These are phyloP conservation scores for Aphelenchoides bicaudatus DNA, from an alignment of 2,888 invertebrate species.

Conservation along the genomic window DNA sequence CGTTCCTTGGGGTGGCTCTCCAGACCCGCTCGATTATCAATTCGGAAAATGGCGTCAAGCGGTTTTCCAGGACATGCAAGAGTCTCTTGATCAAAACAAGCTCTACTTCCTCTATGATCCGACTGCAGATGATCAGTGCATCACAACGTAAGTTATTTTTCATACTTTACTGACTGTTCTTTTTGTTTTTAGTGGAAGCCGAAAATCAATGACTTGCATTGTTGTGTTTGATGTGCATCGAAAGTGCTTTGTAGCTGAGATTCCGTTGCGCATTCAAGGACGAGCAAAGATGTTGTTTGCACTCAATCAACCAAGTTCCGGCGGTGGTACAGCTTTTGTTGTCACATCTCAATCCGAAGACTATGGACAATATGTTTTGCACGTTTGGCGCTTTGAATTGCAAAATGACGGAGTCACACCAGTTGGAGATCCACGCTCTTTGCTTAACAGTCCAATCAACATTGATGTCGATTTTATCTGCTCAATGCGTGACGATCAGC, in stretches of 20 bases:
- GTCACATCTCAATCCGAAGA: conserved; percentile 42
- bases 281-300: conserved; percentile 55
- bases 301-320: conserved; percentile 45
- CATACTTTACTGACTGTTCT: conserved; percentile 6
- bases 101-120: conserved; percentile 60
- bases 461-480: conserved; percentile 52
- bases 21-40: conserved; percentile 51
- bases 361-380: conserved; percentile 44
- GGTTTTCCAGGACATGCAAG: conserved; percentile 57
- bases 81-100: conserved; percentile 46
- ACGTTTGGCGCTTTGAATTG: conserved; percentile 50
- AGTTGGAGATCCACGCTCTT: conserved; percentile 39
- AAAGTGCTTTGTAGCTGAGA: conserved; percentile 50
- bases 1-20: conserved; percentile 56
- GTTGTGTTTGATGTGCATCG: conserved; percentile 54
- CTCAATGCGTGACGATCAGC: conserved; percentile 55
- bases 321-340: conserved; percentile 51
- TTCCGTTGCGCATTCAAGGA: conserved; percentile 47
- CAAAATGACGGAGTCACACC: conserved; percentile 48
- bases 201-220: conserved; percentile 53
- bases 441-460: conserved; percentile 42
- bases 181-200: conserved; percentile 43
- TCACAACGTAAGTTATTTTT: conserved; percentile 37
- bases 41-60: conserved; percentile 48
- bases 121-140: conserved; percentile 50